Evolutionary conservation across 2,113 vertebrate genomes (phyloP).

Genomic region (Rhadina sibilatrix): DNA sequence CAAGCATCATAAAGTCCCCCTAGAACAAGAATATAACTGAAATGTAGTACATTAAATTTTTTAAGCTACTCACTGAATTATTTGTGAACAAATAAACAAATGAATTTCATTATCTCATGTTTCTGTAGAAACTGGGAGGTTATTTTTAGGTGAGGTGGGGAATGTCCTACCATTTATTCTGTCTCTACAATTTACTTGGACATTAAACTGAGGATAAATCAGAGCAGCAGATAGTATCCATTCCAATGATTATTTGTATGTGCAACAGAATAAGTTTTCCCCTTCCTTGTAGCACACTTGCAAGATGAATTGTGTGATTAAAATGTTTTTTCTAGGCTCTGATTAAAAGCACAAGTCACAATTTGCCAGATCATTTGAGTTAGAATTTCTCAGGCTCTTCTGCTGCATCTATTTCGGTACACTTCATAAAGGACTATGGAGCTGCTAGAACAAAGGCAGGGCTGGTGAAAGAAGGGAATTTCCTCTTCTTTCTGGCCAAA

Average conservation of each 20-base stretch:
- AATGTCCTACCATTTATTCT: not conserved
- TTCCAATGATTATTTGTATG: slow-evolving; percentile 12
- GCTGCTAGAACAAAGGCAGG: not conserved
- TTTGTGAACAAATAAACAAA: not conserved
- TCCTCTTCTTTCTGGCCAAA: not conserved
- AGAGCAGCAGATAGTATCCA: not conserved
- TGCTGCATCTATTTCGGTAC: not conserved
- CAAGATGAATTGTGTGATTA: slow-evolving; percentile 2
- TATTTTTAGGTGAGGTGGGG: not conserved
- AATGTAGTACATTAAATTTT: not conserved
- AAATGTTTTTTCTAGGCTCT: slow-evolving; percentile 37
- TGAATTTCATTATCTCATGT: not conserved
- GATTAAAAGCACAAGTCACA: slow-evolving; percentile 59
- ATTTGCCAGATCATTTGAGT: not conserved
- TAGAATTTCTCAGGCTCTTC: not conserved
- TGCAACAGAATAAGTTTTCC: slow-evolving; percentile 7
- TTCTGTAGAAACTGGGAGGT: not conserved
- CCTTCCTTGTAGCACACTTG: not conserved
- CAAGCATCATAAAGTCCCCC: no score
- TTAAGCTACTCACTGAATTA: not conserved
- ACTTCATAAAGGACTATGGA: not conserved
- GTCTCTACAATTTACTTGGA: not conserved
- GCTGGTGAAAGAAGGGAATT: slow-evolving; percentile 17
- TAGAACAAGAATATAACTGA: not conserved
- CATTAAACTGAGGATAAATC: not conserved